Conservation (phyloP, 1,140 invertebrate species). For the Ceratoteleas bidentatus region DNA sequence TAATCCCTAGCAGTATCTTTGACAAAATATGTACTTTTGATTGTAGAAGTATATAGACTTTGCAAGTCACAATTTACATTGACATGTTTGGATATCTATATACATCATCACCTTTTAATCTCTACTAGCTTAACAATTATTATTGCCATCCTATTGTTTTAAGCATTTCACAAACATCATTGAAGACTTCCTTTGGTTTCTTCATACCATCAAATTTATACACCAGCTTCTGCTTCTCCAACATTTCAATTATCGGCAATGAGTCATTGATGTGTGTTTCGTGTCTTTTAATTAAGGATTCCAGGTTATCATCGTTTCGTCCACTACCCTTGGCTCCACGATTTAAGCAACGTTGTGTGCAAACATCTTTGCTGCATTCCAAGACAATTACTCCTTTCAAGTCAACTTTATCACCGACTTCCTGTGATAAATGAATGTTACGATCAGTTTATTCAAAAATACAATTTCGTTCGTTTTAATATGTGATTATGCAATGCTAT, state of each 20-base stretch:
- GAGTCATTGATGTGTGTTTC: slow-evolving; percentile 95
- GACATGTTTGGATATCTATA: not conserved
- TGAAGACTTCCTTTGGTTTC: slow-evolving; percentile 87
- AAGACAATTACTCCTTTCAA: slow-evolving; percentile 96
- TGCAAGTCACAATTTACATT: not conserved
- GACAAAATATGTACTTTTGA: no score
- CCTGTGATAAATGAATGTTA: no score
- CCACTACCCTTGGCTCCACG: slow-evolving; percentile 94
- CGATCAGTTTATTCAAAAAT: no score
- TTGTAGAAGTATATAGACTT: not conserved
- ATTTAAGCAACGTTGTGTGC: slow-evolving; percentile 91
- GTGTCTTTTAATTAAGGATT: slow-evolving; percentile 95
- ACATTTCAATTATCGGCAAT: slow-evolving; percentile 96
- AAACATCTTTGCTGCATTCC: slow-evolving; percentile 92
- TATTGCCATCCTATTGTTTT: slow-evolving; percentile 76
- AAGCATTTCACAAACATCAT: slow-evolving; percentile 81
- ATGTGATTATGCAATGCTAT: no score
- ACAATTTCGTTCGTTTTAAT: no score
- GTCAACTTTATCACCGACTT: slow-evolving; percentile 92
- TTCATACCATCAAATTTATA: slow-evolving; percentile 88
- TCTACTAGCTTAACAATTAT: no score
- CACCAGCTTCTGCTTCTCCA: slow-evolving; percentile 88
- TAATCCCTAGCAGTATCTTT: no score
- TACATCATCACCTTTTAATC: not conserved
- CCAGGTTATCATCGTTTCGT: slow-evolving; percentile 96